These are phyloP conservation scores for Falco rusticolus DNA, from an alignment of 2,797 vertebrate species.

Conservation along the genomic window DNA sequence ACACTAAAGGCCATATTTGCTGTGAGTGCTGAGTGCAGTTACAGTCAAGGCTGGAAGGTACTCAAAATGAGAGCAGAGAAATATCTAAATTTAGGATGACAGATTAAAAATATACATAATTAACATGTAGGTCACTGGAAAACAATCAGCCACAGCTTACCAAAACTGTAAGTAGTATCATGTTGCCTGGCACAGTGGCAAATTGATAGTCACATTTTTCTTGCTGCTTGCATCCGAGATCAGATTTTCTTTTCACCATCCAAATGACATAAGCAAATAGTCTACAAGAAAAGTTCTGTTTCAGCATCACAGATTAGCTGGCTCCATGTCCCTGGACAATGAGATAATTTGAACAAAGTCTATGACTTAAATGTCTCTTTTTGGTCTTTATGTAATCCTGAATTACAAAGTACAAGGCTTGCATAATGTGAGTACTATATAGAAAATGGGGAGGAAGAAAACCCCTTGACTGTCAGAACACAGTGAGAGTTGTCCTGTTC, in stretches of 20 bases:
- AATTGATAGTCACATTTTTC: not conserved
- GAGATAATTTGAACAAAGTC: slow-evolving; percentile 53
- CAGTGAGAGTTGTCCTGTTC: not conserved
- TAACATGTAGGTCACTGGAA: not conserved
- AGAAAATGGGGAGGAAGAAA: not conserved
- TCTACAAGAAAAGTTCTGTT: slow-evolving; percentile 27
- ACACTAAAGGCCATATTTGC: not conserved
- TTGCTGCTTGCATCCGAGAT: not conserved
- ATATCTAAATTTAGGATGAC: not conserved
- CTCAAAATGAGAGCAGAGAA: not conserved
- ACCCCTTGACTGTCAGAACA: not conserved
- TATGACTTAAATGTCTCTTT: slow-evolving; percentile 9
- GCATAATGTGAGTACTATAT: not conserved
- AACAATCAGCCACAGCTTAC: not conserved
- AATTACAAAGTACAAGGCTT: not conserved
- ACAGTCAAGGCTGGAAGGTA: not conserved
- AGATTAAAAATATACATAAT: not conserved
- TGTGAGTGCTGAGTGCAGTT: not conserved
- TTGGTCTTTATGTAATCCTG: not conserved
- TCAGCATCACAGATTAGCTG: slow-evolving; percentile 36
- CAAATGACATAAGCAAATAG: slow-evolving; percentile 29
- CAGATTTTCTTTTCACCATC: not conserved
- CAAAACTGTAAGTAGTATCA: not conserved
- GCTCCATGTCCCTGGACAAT: not conserved
- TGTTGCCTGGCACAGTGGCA: not conserved